These are phyloP conservation scores for Danionella dracula DNA, from an alignment of 2,797 vertebrate genomes.

Conservation along the genomic window DNA sequence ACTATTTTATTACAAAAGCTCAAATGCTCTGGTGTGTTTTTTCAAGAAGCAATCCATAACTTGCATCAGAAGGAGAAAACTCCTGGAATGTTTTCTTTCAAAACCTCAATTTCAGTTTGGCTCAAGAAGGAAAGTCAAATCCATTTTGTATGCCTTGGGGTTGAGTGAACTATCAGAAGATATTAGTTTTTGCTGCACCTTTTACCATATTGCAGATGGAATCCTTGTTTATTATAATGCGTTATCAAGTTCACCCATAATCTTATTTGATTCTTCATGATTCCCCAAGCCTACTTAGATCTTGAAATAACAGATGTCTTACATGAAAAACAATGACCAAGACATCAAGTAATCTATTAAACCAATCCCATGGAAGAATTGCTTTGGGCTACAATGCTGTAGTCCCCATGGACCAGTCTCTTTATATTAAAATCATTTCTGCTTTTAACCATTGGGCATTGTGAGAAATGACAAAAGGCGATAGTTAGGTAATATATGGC, in stretches of 20 bases:
- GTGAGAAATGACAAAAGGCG: not conserved
- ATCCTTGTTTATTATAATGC: not conserved
- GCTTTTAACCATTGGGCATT: not conserved
- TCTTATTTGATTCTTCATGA: not conserved
- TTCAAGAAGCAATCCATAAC: not conserved
- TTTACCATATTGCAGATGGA: not conserved
- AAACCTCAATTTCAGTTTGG: not conserved
- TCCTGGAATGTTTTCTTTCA: not conserved
- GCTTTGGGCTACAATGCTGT: conserved; percentile 17
- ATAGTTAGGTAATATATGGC: not conserved
- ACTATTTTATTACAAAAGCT: too few species aligned
- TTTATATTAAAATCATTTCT: conserved; percentile 1
- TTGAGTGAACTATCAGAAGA: not conserved
- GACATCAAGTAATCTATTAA: not conserved
- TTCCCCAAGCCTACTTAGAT: not conserved
- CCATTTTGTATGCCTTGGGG: not conserved
- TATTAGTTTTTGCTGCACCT: not conserved
- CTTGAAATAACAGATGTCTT: not conserved
- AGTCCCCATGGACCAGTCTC: not conserved
- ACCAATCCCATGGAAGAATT: not conserved
- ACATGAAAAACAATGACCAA: not conserved
- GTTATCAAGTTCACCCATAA: not conserved
- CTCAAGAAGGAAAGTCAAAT: not conserved
- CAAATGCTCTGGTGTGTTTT: not conserved
- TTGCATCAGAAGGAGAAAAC: not conserved